These are phyloP conservation scores for Microcaecilia unicolor DNA, from an alignment of 2,797 vertebrate species.

Conservation along the genomic window DNA sequence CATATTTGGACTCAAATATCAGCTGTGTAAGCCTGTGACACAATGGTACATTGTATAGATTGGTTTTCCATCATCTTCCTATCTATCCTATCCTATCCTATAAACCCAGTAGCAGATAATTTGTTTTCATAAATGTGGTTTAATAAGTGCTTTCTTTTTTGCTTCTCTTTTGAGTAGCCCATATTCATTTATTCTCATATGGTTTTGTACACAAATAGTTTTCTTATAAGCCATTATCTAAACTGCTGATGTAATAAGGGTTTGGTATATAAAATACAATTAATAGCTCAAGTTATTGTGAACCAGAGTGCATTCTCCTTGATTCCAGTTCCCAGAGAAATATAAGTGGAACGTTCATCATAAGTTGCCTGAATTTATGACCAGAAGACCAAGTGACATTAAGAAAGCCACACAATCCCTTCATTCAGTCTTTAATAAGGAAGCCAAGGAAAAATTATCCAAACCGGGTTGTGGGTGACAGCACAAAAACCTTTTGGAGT, in stretches of 20 bases:
- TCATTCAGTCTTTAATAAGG: slow-evolving; percentile 78
- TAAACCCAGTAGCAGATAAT: no score
- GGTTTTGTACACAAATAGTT: slow-evolving; percentile 20
- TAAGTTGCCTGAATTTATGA: slow-evolving; percentile 66
- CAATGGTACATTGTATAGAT: no score
- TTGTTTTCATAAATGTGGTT: slow-evolving; percentile 47
- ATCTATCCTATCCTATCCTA: no score
- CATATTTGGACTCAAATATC: no score
- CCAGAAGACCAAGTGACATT: slow-evolving; percentile 59
- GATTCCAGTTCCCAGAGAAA: slow-evolving; percentile 66
- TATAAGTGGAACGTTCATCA: slow-evolving; percentile 72
- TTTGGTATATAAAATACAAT: slow-evolving; percentile 64
- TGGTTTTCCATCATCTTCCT: no score
- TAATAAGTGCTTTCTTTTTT: slow-evolving; percentile 36
- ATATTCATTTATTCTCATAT: neutral
- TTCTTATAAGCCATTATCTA: slow-evolving; percentile 54
- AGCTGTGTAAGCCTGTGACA: no score
- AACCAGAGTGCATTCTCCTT: slow-evolving; percentile 61
- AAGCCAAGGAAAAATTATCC: slow-evolving; percentile 70
- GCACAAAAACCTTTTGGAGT: slow-evolving; percentile 87
- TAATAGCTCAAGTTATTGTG: slow-evolving; percentile 69
- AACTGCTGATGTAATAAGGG: slow-evolving; percentile 63
- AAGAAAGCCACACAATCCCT: slow-evolving; percentile 71
- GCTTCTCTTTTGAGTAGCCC: slow-evolving; percentile 4
- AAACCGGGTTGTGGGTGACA: slow-evolving; percentile 86